A percentile compares a stretch with the other conserved stretches of the same genome.
phyloP scores from a whole-genome alignment of 2,797 vertebrate species.

The Parauchenoglanis ngamensis region DNA sequence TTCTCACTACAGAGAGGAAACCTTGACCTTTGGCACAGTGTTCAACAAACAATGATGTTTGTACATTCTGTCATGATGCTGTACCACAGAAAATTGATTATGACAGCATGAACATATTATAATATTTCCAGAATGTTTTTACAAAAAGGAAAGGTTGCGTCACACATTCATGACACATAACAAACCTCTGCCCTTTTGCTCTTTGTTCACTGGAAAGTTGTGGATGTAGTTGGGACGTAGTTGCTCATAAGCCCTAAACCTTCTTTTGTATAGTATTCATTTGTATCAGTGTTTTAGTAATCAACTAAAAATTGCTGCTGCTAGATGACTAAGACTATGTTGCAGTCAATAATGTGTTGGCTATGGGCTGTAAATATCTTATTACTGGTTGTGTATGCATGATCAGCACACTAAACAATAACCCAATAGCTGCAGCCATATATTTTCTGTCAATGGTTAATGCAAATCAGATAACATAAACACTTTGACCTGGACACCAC shows the following conservation, averaged over 20 bases:
- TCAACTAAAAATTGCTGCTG: neutral
- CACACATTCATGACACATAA: neutral
- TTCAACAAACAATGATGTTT: constrained; percentile 38
- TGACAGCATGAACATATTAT: too few relatives aligned
- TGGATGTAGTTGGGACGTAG: neutral
- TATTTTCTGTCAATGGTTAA: constrained; percentile 62
- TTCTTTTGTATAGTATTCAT: neutral
- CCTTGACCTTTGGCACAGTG: neutral
- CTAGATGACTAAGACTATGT: neutral
- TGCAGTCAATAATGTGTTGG: neutral
- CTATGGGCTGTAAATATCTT: neutral
- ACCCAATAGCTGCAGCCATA: constrained; percentile 18
- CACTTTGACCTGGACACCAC: constrained; percentile 59
- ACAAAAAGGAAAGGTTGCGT: neutral
- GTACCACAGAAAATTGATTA: neutral
- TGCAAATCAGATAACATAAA: constrained; percentile 55
- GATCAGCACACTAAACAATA: constrained; percentile 13
- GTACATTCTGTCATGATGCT: constrained; percentile 23
- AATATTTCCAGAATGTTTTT: neutral
- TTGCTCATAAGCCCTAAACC: neutral
- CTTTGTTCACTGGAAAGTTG: constrained; percentile 11
- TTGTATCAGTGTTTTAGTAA: neutral
- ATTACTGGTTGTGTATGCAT: neutral
- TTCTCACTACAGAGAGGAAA: neutral
- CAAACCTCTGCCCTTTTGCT: neutral